Evolutionary conservation across 2,113 vertebrate genomes (phyloP).

Genomic region (Nesogale talazaci): DNA sequence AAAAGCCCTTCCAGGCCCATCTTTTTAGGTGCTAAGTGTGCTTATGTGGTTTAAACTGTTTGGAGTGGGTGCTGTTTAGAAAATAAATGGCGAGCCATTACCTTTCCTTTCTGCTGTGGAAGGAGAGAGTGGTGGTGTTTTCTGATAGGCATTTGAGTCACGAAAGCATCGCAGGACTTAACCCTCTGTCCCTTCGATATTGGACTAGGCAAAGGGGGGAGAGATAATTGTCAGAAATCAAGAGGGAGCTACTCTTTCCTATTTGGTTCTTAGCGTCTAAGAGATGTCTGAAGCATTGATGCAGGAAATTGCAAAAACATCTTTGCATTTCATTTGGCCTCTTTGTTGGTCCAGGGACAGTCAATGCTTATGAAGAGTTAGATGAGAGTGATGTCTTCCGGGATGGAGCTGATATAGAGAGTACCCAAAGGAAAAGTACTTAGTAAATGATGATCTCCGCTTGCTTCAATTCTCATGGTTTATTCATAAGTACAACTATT

Average conservation of each 20-base stretch:
- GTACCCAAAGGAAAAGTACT: neutral
- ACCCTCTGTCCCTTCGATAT: neutral
- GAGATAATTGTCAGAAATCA: neutral
- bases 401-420: neutral
- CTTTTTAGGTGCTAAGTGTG: neutral
- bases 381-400: neutral
- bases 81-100: neutral
- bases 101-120: neutral
- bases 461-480: slow-evolving; percentile 15
- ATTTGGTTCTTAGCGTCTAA: slow-evolving; percentile 22
- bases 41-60: neutral
- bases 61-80: neutral
- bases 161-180: neutral
- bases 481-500: slow-evolving; percentile 9
- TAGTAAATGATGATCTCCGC: slow-evolving; percentile 24
- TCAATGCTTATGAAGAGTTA: neutral
- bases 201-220: neutral
- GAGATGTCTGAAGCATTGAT: neutral
- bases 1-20: neutral
- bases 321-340: slow-evolving; percentile 41
- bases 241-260: neutral
- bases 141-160: neutral
- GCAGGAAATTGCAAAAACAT: slow-evolving; percentile 44
- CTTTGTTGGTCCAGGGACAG: neutral
- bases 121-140: neutral